These are phyloP conservation scores for Alosa alosa DNA, from an alignment of 2,113 vertebrate species.

Conservation along the genomic window DNA sequence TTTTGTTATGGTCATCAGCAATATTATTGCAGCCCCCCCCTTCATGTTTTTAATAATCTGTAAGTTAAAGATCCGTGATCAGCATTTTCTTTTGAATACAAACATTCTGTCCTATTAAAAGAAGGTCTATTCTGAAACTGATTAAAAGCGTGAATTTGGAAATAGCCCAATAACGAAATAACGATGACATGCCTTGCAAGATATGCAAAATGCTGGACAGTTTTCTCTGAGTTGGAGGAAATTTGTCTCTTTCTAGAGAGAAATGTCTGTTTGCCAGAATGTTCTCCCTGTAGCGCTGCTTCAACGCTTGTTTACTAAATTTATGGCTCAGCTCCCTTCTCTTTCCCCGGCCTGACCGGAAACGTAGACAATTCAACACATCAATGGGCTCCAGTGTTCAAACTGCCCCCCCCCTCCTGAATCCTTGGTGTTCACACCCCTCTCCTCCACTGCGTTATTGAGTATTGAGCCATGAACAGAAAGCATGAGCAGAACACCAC, in stretches of 20 bases:
- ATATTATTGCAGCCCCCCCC: not conserved
- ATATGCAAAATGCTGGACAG: not conserved
- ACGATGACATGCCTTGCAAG: not conserved
- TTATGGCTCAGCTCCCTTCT: conserved; percentile 45
- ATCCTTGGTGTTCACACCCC: conserved; percentile 28
- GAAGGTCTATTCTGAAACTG: not conserved
- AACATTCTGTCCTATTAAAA: not conserved
- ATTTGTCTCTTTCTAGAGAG: not conserved
- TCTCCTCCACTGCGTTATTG: conserved; percentile 55
- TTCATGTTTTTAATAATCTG: not conserved
- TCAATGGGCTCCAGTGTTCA: conserved; percentile 71
- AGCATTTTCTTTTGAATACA: conserved; percentile 2
- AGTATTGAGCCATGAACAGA: conserved; percentile 63
- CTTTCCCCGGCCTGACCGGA: conserved; percentile 49
- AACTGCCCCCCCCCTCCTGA: conserved; percentile 48
- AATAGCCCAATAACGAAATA: not conserved
- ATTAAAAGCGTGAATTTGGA: not conserved
- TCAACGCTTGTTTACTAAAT: conserved; percentile 34
- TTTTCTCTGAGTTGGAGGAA: not conserved
- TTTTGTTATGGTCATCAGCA: not conserved
- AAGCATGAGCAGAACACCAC: conserved; percentile 49
- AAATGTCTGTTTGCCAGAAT: not conserved
- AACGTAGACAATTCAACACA: conserved; percentile 54
- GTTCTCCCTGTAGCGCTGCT: not conserved
- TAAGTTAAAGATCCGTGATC: not conserved